A percentile compares a stretch with the other conserved stretches of the same genome.
Conservation (phyloP, 1,140 invertebrate species). For the Globodera rostochiensis region DNA sequence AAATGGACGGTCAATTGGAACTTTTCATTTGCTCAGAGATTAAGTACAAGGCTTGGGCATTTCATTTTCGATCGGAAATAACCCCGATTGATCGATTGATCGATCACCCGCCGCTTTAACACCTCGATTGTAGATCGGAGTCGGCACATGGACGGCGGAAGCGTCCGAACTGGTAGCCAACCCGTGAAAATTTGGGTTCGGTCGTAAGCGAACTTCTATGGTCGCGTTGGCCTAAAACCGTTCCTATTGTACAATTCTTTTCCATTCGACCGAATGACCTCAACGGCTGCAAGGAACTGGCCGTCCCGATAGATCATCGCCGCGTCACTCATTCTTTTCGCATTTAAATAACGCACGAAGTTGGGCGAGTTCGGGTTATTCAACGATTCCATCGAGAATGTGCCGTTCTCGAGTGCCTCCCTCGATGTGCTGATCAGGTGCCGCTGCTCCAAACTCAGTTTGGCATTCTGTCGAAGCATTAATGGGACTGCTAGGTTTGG, state of each 20-base stretch:
- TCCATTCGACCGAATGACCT: slow-evolving; percentile 15
- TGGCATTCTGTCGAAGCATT: slow-evolving; percentile 52
- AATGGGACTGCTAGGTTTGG: too few relatives aligned
- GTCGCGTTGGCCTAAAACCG: slow-evolving; percentile 42
- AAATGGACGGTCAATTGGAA: background rate
- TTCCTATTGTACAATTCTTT: background rate
- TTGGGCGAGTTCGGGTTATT: slow-evolving; percentile 55
- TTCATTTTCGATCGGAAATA: too few relatives aligned
- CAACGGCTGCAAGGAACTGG: slow-evolving; percentile 34
- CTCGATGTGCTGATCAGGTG: slow-evolving; percentile 41
- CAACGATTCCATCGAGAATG: slow-evolving; percentile 29
- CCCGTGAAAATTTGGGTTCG: slow-evolving; percentile 64
- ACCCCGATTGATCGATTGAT: background rate
- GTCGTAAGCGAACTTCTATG: slow-evolving; percentile 36
- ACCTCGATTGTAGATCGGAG: slow-evolving; percentile 64
- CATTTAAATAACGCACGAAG: slow-evolving; percentile 61
- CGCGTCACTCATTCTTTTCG: slow-evolving; percentile 50
- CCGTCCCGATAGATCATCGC: slow-evolving; percentile 44
- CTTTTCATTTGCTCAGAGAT: too few relatives aligned
- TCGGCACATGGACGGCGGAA: slow-evolving; percentile 64
- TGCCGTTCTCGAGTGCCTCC: slow-evolving; percentile 31
- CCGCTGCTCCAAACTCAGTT: slow-evolving; percentile 57
- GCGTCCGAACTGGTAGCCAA: slow-evolving; percentile 56
- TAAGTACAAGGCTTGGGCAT: too few relatives aligned
- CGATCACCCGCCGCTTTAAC: slow-evolving; percentile 22